phyloP scores from a whole-genome alignment of 2,113 vertebrate species.

The Otolemur garnettii region DNA sequence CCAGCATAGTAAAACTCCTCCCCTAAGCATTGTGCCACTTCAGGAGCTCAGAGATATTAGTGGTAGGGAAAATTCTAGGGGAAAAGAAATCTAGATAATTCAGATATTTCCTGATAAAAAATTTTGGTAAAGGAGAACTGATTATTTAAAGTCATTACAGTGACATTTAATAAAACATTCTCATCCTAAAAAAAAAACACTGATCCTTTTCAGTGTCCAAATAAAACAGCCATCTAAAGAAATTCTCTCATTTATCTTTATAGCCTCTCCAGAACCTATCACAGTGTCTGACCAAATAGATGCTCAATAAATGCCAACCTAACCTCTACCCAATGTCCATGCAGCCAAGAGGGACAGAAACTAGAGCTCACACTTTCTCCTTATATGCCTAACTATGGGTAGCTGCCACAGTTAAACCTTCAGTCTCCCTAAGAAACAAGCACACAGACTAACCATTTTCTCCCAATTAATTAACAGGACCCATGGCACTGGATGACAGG shows the following conservation, averaged over 20 bases:
- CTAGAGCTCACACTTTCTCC: background rate
- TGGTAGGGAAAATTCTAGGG: background rate
- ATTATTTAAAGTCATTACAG: background rate
- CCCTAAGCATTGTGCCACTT: background rate
- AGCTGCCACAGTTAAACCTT: background rate
- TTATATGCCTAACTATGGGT: background rate
- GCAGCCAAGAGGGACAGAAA: background rate
- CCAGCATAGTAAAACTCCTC: background rate
- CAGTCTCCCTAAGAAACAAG: background rate
- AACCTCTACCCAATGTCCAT: background rate
- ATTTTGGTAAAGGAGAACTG: slow-evolving; percentile 31
- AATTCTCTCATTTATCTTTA: slow-evolving; percentile 1
- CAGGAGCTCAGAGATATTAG: background rate
- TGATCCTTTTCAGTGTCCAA: background rate
- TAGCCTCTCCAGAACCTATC: background rate
- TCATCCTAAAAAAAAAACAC: slow-evolving; percentile 12
- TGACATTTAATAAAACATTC: background rate
- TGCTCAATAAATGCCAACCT: background rate
- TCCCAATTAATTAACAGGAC: background rate
- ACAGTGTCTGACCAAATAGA: background rate
- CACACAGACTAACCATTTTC: background rate
- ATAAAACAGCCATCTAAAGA: background rate
- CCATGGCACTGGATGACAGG: background rate
- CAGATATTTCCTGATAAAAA: slow-evolving; percentile 16
- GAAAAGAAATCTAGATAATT: background rate